Evolutionary conservation across 1,140 invertebrate genomes (phyloP).

Genomic region (Rhopalosiphum padi): DNA sequence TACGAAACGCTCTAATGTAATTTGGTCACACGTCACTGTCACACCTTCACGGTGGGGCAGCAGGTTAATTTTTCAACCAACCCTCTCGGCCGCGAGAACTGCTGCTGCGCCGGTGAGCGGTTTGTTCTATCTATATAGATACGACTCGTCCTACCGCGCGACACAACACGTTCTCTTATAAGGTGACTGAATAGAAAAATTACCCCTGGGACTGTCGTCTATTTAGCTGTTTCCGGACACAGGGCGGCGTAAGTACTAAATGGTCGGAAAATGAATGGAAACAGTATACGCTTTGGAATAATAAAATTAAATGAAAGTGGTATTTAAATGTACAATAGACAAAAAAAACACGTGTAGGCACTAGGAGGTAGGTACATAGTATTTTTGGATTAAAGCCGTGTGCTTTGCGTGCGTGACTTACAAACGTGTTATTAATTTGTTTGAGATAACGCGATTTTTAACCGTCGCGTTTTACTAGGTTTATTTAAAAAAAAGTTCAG

Average conservation of each 20-base stretch:
- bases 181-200: background rate
- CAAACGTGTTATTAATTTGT: background rate
- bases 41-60: background rate
- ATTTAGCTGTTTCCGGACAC: background rate
- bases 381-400: background rate
- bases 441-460: background rate
- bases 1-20: slow-evolving; percentile 5
- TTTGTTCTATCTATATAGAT: background rate
- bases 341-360: background rate
- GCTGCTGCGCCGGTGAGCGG: background rate
- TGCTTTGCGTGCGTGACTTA: background rate
- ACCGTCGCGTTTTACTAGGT: background rate
- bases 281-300: background rate
- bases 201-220: background rate
- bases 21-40: background rate
- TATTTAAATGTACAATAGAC: background rate
- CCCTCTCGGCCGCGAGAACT: background rate
- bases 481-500: background rate
- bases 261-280: background rate
- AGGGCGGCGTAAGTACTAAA: background rate
- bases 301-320: background rate
- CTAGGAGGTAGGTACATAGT: background rate
- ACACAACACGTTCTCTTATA: background rate
- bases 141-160: background rate
- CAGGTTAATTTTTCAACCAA: slow-evolving; percentile 39